Evolutionary conservation across 2,888 invertebrate species (phyloP).

Genomic region (Sisyra terminalis): DNA sequence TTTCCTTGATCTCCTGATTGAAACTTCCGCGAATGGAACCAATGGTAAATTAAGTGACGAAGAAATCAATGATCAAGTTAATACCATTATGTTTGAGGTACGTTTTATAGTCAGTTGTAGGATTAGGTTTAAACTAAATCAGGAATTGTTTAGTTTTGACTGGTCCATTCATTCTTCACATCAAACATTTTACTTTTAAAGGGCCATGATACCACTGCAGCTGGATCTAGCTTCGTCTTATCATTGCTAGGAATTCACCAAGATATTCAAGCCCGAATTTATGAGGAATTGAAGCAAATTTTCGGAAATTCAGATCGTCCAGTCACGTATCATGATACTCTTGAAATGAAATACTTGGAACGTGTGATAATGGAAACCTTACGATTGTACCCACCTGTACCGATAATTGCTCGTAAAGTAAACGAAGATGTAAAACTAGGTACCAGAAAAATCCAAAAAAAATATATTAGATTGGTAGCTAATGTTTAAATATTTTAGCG

Average conservation of each 20-base stretch:
- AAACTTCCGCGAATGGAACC: conserved; percentile 56
- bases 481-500: conserved; percentile 22
- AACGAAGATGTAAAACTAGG: conserved; percentile 54
- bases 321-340: conserved; percentile 62
- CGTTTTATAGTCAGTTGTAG: no score
- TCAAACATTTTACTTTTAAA: conserved; percentile 16
- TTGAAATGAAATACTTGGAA: conserved; percentile 76
- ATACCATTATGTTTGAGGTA: conserved; percentile 78
- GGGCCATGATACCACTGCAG: conserved; percentile 72
- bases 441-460: no score
- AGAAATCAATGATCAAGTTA: conserved; percentile 70
- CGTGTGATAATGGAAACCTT: conserved; percentile 66
- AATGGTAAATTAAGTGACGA: conserved; percentile 43
- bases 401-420: conserved; percentile 55
- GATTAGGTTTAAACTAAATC: no score
- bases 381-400: conserved; percentile 65
- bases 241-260: conserved; percentile 60
- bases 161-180: no score
- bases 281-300: conserved; percentile 55
- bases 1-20: conserved; percentile 72
- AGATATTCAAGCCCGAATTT: conserved; percentile 53
- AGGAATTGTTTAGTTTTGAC: no score
- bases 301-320: conserved; percentile 61
- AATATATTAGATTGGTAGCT: no score
- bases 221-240: conserved; percentile 67